Base-by-base conservation (phyloP, 2,888 invertebrate genomes). In the Scaptomyza cyrtandrae region DNA sequence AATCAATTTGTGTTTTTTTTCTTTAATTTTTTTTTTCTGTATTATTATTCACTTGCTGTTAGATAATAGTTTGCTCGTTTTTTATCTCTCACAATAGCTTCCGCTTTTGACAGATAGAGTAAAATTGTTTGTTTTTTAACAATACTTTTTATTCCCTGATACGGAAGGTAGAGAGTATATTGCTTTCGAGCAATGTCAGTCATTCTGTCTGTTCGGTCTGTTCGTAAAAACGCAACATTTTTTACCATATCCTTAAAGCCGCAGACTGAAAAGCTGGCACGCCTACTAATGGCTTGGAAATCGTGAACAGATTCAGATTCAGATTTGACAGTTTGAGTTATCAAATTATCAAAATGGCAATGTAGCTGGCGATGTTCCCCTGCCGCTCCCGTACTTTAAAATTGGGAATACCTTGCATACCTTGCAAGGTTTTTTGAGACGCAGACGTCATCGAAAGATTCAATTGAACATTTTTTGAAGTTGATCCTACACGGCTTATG, bases 41-140 rank as follows among this genome's bases (percentile, higher is more conserved):
- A 1, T 35, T 50, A 43, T 62, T 43, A 44, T 52, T 59, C 50
- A 35, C 52, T 61, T 37, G 43, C 44, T 70, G 31, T 50, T 49
- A 55, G 63, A 45, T 61, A 43, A 33, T 59, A 63, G 35, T 53
- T 46, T 35, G 52, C 53, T 67, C 41, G 60, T 68, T 67, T 72
- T 75, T 67, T 80, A 74, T 78, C 73, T 80, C 54, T 58, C 68
- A 78, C 72, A 72, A 83, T 67, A 75, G 69, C 83, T 82, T 82
- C 82, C 74, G 71, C 66, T 66, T 75, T 75, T 64, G 74, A 45
- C 55, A 58, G n/a, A 64, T 46, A 63, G 43, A 31, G 46, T 54
- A 52, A 50, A 59, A 35, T 31, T 53, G 43, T 46, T 50, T 41
- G 10, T 1, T 35, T 14, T 39, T 39, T 14, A 39, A 29, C 7